Conservation (phyloP, 2,113 vertebrate species). For the Rhabdomys dilectus region DNA sequence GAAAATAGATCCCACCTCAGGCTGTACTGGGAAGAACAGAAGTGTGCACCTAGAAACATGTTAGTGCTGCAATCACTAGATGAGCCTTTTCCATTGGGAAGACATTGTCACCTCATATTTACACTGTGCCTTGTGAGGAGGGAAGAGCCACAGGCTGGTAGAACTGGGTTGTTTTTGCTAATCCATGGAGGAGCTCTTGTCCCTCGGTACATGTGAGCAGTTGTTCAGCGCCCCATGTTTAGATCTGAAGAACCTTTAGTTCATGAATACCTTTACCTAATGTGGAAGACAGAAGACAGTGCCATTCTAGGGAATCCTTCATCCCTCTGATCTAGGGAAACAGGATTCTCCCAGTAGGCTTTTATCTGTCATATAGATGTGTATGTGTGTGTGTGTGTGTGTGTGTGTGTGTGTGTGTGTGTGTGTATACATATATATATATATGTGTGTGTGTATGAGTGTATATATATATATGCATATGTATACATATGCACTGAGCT, state of each 20-base stretch:
- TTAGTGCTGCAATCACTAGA: neutral
- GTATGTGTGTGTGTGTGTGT: no score
- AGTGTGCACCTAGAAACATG: neutral
- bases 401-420: no score
- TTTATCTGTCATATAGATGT: neutral
- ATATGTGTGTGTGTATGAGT: no score
- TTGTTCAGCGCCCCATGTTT: neutral
- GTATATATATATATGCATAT: no score
- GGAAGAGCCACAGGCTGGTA: accelerated
- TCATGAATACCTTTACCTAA: neutral
- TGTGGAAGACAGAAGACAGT: neutral
- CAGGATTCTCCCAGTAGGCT: neutral
- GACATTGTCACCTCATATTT: neutral
- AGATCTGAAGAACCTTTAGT: neutral
- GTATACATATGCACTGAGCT: neutral
- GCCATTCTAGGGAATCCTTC: no score
- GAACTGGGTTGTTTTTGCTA: neutral
- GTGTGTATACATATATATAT: no score
- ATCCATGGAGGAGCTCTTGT: neutral
- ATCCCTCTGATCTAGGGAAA: neutral
- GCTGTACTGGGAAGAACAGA: neutral
- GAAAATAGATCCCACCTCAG: neutral
- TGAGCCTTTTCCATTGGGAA: neutral
- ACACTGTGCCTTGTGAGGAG: neutral
- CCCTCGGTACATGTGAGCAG: neutral